Conservation (phyloP, 2,888 invertebrate species). For the Digitonthophagus gazella region DNA sequence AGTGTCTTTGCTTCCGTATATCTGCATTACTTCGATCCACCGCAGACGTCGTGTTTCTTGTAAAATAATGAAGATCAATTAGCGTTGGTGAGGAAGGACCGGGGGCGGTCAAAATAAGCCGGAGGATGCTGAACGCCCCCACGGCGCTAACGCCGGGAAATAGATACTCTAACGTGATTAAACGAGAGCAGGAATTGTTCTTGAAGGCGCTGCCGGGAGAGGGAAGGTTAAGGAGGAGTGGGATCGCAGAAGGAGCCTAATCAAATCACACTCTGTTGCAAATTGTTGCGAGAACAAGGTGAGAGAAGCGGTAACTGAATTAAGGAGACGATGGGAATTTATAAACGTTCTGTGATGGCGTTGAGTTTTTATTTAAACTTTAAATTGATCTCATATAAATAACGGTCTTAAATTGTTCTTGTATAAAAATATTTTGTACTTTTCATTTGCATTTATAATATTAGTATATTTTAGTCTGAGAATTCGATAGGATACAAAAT, state of each 20-base stretch:
- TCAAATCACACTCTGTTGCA: conserved; percentile 43
- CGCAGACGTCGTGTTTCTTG: not conserved
- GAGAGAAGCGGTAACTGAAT: conserved; percentile 37
- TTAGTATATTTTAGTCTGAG: too few species aligned
- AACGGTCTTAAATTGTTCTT: too few species aligned
- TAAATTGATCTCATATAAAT: not conserved
- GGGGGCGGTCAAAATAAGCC: not conserved
- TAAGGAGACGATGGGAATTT: conserved; percentile 20
- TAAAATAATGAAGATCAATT: not conserved
- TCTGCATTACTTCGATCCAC: conserved; percentile 1
- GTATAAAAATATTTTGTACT: too few species aligned
- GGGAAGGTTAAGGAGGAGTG: not conserved
- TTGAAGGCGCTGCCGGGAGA: not conserved
- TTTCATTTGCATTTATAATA: too few species aligned
- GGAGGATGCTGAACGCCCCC: not conserved
- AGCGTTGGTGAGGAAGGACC: not conserved
- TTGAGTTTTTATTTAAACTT: not conserved
- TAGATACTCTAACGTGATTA: conserved; percentile 14
- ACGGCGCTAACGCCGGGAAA: conserved; percentile 8
- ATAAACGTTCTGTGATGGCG: not conserved
- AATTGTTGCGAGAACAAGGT: conserved; percentile 40
- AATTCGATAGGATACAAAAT: too few species aligned
- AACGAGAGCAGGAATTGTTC: conserved; percentile 10
- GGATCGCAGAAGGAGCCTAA: conserved; percentile 37
- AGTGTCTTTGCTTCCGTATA: conserved; percentile 9